phyloP scores from a whole-genome alignment of 2,888 invertebrate genomes.

The Himalopsyche anomala region DNA sequence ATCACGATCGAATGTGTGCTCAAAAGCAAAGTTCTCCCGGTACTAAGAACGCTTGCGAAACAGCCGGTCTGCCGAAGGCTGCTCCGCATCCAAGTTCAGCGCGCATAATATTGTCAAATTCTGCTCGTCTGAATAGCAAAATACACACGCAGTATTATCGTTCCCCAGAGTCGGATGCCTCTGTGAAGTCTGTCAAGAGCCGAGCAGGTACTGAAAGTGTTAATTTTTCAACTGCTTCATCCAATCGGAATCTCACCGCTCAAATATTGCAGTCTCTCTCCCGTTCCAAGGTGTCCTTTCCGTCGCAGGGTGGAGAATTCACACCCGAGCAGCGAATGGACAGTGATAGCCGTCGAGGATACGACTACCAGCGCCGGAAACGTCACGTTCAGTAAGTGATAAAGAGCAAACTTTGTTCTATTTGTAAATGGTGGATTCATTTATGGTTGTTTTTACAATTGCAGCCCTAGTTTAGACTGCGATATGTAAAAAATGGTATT shows the following conservation, averaged over 20 bases:
- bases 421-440: too few relatives aligned
- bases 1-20: slow-evolving; percentile 68
- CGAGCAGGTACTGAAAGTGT: slow-evolving; percentile 65
- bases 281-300: slow-evolving; percentile 69
- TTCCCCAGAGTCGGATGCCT: slow-evolving; percentile 41
- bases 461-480: too few relatives aligned
- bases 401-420: not conserved
- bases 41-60: slow-evolving; percentile 67
- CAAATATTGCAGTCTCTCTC: slow-evolving; percentile 79
- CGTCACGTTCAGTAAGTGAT: slow-evolving; percentile 62
- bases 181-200: slow-evolving; percentile 44
- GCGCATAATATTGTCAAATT: slow-evolving; percentile 72
- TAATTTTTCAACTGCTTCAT: slow-evolving; percentile 75
- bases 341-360: slow-evolving; percentile 11
- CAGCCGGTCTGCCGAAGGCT: slow-evolving; percentile 69
- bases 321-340: slow-evolving; percentile 1
- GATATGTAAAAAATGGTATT: too few relatives aligned
- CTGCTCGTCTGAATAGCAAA: slow-evolving; percentile 52
- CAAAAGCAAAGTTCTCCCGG: slow-evolving; percentile 68
- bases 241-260: slow-evolving; percentile 80
- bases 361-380: slow-evolving; percentile 46
- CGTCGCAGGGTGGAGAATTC: slow-evolving; percentile 22
- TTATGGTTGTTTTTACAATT: too few relatives aligned
- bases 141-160: slow-evolving; percentile 53
- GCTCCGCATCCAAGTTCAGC: slow-evolving; percentile 73